Evolutionary conservation across 37 sponge, comb jelly and placozoan species (phyloP), one percentile per base, ranked within the genome.

Genomic region (Ephydatia muelleri): DNA sequence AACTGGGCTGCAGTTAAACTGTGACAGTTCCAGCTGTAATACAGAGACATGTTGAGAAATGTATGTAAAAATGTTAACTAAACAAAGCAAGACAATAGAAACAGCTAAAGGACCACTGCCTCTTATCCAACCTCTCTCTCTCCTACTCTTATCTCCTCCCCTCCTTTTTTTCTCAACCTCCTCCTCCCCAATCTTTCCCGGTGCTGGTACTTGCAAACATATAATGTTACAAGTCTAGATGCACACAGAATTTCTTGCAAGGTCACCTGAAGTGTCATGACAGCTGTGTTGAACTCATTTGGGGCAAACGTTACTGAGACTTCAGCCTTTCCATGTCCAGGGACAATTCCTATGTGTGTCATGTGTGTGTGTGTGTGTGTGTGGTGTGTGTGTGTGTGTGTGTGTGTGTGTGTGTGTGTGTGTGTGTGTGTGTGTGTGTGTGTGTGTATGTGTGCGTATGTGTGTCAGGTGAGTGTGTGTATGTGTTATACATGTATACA

Each of bases 231-330:
- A n/a, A n/a, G n/a, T 77, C 31, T 38, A 5, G 22, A 75, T 81
- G 31, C 73, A 30, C 4, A 69, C 3, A 43, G 6, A 3, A 9
- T 3, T 43, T 43, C 6, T 28, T 77, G 4, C 22, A 23, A 28
- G 43, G 26, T 39, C 75, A 92, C 94, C 90, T 93, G 78, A 25
- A 94, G 71, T 49, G 81, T 84, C 79, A 84, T 88, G 34, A 82
- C 39, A n/a, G 97, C 97, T 33, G 97, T 96, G 26, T 70, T 89
- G 76, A 82, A 96, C 39, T 93, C 94, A 23, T 84, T 86, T 68
- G 97, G 97, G 21, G 91, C 64, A 80, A 91, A 96, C 2, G 85
- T 91, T 5, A 96, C 90, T 38, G 30, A 57, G 47, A 96, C 33
- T 28, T 68, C 79, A 5, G 74, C 86, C 66, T 76, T 82, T 3